Evolutionary conservation across 1,140 invertebrate species (phyloP).

Genomic region (Cecropterus lyciades): DNA sequence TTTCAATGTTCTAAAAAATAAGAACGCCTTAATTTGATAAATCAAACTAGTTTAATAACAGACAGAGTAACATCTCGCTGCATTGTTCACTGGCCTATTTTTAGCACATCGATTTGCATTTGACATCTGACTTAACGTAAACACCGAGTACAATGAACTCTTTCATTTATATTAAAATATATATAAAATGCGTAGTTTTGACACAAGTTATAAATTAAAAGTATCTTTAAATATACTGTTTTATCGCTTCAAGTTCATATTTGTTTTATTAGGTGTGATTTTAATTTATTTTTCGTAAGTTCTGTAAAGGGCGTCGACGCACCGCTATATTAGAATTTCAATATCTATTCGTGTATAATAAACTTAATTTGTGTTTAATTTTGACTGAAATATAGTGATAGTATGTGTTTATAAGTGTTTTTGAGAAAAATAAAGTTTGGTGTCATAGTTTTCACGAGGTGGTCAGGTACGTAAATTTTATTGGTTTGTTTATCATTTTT

Average conservation of each 20-base stretch:
- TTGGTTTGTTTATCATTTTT: background rate
- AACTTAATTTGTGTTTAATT: conserved; percentile 3
- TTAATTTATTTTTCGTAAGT: conserved; percentile 13
- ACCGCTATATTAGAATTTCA: background rate
- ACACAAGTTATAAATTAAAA: conserved; percentile 56
- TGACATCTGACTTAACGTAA: conserved; percentile 63
- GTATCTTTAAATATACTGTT: conserved; percentile 39
- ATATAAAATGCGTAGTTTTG: conserved; percentile 45
- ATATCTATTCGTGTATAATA: background rate
- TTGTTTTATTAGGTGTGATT: conserved; percentile 21
- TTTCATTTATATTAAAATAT: conserved; percentile 40
- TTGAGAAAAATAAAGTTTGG: background rate
- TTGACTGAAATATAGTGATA: conserved; percentile 12
- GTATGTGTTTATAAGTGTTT: background rate
- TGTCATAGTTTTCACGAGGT: background rate
- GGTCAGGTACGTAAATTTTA: background rate
- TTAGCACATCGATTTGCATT: conserved; percentile 23
- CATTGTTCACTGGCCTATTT: background rate
- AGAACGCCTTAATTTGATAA: too few species aligned
- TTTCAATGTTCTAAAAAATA: too few species aligned
- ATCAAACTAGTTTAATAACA: too few species aligned
- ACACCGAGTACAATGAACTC: conserved; percentile 71
- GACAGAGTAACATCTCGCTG: too few species aligned
- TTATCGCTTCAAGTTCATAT: conserved; percentile 16
- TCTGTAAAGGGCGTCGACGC: conserved; percentile 40